A percentile compares a stretch with the other conserved stretches of the same genome.
These are phyloP conservation scores for Pelagia noctiluca DNA, from an alignment of 30 jellyfish, hydroid and myxozoan genomes.

Conservation along the genomic window DNA sequence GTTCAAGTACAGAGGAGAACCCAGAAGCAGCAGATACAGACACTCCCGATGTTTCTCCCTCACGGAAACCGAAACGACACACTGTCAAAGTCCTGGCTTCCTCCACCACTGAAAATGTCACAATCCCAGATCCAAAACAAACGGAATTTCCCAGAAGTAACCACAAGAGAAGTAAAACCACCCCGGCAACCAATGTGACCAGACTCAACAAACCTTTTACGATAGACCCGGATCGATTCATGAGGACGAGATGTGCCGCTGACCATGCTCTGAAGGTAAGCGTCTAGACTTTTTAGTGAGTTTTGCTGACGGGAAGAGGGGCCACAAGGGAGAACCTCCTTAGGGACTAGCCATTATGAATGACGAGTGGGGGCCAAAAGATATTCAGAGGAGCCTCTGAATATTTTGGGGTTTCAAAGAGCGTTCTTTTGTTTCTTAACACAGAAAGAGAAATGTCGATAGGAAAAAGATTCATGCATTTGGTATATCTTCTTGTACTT, in stretches of 20 bases:
- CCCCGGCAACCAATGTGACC: slow-evolving; percentile 28
- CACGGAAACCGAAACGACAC: background rate
- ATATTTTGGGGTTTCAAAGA: no score
- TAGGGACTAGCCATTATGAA: no score
- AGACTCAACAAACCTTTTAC: slow-evolving; percentile 29
- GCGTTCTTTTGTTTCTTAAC: no score
- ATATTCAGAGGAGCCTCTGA: no score
- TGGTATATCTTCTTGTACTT: no score
- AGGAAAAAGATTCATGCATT: no score
- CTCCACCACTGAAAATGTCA: background rate
- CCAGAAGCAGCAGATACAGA: background rate
- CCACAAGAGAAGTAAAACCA: slow-evolving; percentile 64
- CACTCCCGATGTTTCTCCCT: slow-evolving; percentile 27
- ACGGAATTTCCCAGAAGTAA: slow-evolving; percentile 1
- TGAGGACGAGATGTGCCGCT: slow-evolving; percentile 59
- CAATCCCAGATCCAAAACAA: slow-evolving; percentile 1
- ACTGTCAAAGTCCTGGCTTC: background rate
- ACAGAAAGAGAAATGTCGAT: no score
- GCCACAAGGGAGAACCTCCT: no score
- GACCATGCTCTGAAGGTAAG: slow-evolving; percentile 71
- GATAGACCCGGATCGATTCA: slow-evolving; percentile 61
- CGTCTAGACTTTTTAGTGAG: background rate
- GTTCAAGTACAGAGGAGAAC: slow-evolving; percentile 18
- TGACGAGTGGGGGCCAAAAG: no score
- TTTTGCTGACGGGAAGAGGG: background rate